phyloP scores from a whole-genome alignment of 2,113 vertebrate species.

The Copsychus sechellarum region DNA sequence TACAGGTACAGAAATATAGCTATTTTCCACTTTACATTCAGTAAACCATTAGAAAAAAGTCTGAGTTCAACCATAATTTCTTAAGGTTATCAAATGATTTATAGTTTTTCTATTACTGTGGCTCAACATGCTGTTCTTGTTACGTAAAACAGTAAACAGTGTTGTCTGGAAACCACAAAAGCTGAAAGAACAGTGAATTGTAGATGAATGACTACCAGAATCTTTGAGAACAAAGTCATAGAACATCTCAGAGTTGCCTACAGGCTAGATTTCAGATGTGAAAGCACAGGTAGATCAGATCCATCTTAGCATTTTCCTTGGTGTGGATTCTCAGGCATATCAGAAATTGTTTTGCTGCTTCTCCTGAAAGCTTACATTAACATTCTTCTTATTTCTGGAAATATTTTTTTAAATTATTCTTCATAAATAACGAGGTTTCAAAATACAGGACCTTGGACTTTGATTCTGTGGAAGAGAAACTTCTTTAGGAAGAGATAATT shows the following conservation, averaged over 20 bases:
- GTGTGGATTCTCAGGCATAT: background rate
- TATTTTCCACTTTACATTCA: background rate
- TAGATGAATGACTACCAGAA: background rate
- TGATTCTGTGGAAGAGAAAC: background rate
- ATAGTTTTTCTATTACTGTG: background rate
- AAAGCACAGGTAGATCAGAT: background rate
- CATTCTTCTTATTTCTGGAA: background rate
- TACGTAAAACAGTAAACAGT: background rate
- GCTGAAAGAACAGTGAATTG: background rate
- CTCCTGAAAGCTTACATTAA: background rate
- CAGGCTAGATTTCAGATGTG: background rate
- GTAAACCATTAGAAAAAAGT: background rate
- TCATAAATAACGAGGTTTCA: background rate
- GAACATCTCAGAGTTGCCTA: background rate
- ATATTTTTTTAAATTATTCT: background rate
- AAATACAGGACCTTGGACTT: background rate
- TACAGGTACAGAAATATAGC: background rate
- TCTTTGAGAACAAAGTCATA: background rate
- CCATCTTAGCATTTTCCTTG: background rate
- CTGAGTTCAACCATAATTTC: slow-evolving; percentile 11
- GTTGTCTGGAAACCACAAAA: background rate
- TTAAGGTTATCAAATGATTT: slow-evolving; percentile 6
- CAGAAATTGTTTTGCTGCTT: background rate
- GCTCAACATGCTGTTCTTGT: background rate
- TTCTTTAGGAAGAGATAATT: background rate